phyloP scores from a whole-genome alignment of 1,140 invertebrate species.

The Lethrus apterus region DNA sequence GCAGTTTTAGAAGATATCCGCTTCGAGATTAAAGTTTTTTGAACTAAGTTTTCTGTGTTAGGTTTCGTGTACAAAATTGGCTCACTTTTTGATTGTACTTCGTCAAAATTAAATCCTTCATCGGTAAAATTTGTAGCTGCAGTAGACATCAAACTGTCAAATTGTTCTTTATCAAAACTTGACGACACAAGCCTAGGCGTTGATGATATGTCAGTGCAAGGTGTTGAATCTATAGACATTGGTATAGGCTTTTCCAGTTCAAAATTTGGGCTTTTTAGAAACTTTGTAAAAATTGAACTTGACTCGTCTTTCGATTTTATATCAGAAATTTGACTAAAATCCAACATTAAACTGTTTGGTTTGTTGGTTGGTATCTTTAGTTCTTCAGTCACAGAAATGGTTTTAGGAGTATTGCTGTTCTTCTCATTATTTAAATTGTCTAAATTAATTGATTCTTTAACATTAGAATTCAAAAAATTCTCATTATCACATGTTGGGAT shows the following conservation, averaged over 20 bases:
- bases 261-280: slow-evolving; percentile 17
- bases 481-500: slow-evolving; percentile 6
- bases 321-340: slow-evolving; percentile 10
- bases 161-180: slow-evolving; percentile 14
- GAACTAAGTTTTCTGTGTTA: background rate
- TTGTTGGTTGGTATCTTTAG: too few relatives aligned
- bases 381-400: too few relatives aligned
- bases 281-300: slow-evolving; percentile 3
- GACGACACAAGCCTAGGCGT: slow-evolving; percentile 3
- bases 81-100: background rate
- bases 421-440: too few relatives aligned
- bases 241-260: slow-evolving; percentile 18
- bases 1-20: slow-evolving; percentile 4
- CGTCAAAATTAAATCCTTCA: slow-evolving; percentile 27
- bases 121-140: slow-evolving; percentile 24
- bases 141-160: slow-evolving; percentile 19
- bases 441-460: too few relatives aligned
- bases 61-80: slow-evolving; percentile 1
- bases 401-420: too few relatives aligned
- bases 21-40: slow-evolving; percentile 3
- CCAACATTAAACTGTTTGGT: slow-evolving; percentile 8
- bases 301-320: too few relatives aligned
- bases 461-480: slow-evolving; percentile 4
- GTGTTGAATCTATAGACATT: slow-evolving; percentile 37
- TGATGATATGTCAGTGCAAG: slow-evolving; percentile 27